Evolutionary conservation across 1,140 invertebrate species (phyloP).

Genomic region (Bombus vancouverensis): DNA sequence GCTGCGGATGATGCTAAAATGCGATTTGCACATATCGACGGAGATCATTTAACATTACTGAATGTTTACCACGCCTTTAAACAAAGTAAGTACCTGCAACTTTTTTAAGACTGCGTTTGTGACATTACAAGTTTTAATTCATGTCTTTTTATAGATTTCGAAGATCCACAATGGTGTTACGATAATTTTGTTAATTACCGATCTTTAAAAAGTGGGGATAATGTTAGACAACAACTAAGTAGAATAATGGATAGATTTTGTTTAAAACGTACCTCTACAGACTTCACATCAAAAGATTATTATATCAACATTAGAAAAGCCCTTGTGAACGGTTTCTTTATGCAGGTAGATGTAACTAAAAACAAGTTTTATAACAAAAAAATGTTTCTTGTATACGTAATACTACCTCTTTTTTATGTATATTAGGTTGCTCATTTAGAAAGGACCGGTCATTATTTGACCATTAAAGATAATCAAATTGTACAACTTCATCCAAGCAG

Average conservation of each 20-base stretch:
- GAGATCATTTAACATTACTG: constrained; percentile 97
- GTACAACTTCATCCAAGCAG: constrained; percentile 99
- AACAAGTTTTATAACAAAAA: neutral
- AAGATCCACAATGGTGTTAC: constrained; percentile 99
- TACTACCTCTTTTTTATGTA: constrained; percentile 33
- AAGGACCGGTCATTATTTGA: constrained; percentile 97
- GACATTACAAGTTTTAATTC: neutral
- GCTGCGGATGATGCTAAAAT: constrained; percentile 99
- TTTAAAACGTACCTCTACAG: constrained; percentile 96
- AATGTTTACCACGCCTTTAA: constrained; percentile 99
- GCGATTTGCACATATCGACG: constrained; percentile 99
- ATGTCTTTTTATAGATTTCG: constrained; percentile 83
- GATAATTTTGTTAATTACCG: constrained; percentile 99
- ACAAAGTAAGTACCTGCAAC: constrained; percentile 92
- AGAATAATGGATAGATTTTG: constrained; percentile 96
- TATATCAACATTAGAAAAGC: constrained; percentile 99
- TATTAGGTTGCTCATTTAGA: constrained; percentile 96
- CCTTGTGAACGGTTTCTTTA: constrained; percentile 98
- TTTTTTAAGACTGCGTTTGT: neutral
- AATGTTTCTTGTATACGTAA: neutral
- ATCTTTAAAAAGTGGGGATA: constrained; percentile 96
- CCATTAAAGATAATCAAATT: constrained; percentile 99
- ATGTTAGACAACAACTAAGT: constrained; percentile 91
- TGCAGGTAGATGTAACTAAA: constrained; percentile 91
- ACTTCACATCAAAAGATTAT: constrained; percentile 99